Evolutionary conservation across 2,888 invertebrate species (phyloP).

Genomic region (Anoplius nigerrimus): DNA sequence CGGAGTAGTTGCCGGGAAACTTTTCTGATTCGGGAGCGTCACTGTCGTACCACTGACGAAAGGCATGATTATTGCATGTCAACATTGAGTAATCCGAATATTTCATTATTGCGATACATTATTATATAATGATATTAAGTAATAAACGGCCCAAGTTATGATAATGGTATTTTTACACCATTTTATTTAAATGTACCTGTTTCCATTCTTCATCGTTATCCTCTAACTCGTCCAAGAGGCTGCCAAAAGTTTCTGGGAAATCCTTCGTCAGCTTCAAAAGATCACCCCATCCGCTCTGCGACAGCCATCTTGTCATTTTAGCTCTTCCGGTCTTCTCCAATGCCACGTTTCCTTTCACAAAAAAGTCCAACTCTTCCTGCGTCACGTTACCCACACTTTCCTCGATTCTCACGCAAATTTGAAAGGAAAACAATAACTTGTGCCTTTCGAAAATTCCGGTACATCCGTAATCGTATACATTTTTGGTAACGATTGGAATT

Average conservation of each 20-base stretch:
- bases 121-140: too few species aligned
- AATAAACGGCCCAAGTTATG: not conserved
- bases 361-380: constrained; percentile 89
- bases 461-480: constrained; percentile 93
- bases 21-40: constrained; percentile 86
- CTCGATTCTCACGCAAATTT: constrained; percentile 90
- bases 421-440: constrained; percentile 92
- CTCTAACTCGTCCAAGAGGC: constrained; percentile 78
- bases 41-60: constrained; percentile 86
- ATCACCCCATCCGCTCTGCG: constrained; percentile 88
- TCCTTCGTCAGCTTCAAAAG: constrained; percentile 83
- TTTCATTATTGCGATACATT: too few species aligned
- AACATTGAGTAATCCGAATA: too few species aligned
- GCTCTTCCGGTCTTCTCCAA: constrained; percentile 83
- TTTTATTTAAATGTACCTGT: constrained; percentile 79
- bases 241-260: constrained; percentile 81
- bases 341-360: constrained; percentile 90
- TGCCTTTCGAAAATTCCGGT: constrained; percentile 95
- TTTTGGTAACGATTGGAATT: constrained; percentile 89
- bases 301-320: constrained; percentile 85
- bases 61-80: too few species aligned
- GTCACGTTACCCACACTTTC: constrained; percentile 81
- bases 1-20: constrained; percentile 85
- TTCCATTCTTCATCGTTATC: constrained; percentile 82
- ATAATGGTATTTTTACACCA: not conserved